phyloP scores from a whole-genome alignment of 2,797 vertebrate genomes.

The Neopelma chrysocephalum region DNA sequence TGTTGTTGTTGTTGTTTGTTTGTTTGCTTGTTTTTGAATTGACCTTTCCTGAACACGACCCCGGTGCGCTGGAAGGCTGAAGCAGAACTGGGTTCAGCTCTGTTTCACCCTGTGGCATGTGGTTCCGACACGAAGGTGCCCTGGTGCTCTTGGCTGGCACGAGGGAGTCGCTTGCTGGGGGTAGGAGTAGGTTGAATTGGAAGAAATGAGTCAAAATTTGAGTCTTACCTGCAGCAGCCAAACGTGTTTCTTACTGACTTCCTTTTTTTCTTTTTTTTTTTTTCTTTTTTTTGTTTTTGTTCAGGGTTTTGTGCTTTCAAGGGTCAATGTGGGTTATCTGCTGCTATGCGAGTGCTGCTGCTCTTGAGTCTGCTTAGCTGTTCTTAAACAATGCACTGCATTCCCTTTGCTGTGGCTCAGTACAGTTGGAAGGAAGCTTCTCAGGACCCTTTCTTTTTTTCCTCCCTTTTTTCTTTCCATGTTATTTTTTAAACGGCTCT shows the following conservation, averaged over 20 bases:
- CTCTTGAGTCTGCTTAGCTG: neutral
- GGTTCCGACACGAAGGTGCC: neutral
- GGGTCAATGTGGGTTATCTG: neutral
- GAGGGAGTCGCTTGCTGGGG: neutral
- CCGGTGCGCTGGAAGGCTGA: neutral
- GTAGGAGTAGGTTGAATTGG: neutral
- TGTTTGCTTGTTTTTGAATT: neutral
- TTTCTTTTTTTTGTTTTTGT: fast-evolving
- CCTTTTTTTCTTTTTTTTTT: too few species aligned
- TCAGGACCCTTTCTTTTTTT: neutral
- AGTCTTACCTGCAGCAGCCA: neutral
- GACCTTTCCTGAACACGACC: fast-evolving
- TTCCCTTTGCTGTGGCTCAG: neutral
- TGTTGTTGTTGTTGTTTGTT: too few species aligned
- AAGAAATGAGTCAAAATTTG: neutral
- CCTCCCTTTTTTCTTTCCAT: neutral
- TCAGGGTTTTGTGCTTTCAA: neutral
- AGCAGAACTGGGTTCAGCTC: neutral
- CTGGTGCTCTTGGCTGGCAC: neutral
- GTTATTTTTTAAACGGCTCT: neutral
- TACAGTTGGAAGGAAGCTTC: neutral
- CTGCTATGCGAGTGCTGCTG: fast-evolving
- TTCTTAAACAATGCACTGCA: neutral
- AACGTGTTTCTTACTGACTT: fast-evolving
- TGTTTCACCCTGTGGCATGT: neutral